These are phyloP conservation scores for Teleogryllus oceanicus DNA, from an alignment of 2,888 invertebrate species.

Conservation along the genomic window DNA sequence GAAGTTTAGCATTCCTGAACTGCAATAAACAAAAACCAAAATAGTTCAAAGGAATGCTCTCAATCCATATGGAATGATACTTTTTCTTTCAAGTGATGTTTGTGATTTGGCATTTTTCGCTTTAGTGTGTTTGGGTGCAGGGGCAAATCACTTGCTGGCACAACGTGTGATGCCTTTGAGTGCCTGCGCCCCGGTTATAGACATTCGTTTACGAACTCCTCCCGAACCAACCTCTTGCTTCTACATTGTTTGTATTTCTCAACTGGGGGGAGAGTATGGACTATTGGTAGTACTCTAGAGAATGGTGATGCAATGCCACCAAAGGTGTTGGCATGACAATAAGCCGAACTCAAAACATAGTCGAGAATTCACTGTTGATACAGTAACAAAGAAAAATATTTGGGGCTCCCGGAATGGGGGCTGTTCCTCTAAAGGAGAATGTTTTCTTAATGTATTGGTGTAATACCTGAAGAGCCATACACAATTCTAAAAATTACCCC, in stretches of 20 bases:
- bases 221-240: slow-evolving; percentile 81
- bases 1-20: slow-evolving; percentile 87
- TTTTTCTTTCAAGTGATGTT: slow-evolving; percentile 74
- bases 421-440: slow-evolving; percentile 62
- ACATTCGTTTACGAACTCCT: slow-evolving; percentile 76
- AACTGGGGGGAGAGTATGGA: slow-evolving; percentile 73
- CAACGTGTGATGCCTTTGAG: slow-evolving; percentile 83
- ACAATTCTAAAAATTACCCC: slow-evolving; percentile 88
- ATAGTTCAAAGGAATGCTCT: slow-evolving; percentile 78
- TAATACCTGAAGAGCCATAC: slow-evolving; percentile 80
- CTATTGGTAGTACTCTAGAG: slow-evolving; percentile 43
- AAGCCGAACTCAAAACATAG: slow-evolving; percentile 45
- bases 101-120: slow-evolving; percentile 85
- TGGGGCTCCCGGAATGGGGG: slow-evolving; percentile 49
- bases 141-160: slow-evolving; percentile 78
- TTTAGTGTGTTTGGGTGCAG: slow-evolving; percentile 82
- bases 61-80: slow-evolving; percentile 91
- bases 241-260: slow-evolving; percentile 83
- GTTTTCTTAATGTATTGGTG: slow-evolving; percentile 87
- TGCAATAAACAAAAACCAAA: slow-evolving; percentile 82
- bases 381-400: slow-evolving; percentile 47
- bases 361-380: slow-evolving; percentile 44
- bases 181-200: slow-evolving; percentile 83
- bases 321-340: slow-evolving; percentile 35
- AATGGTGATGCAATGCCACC: slow-evolving; percentile 36